phyloP scores from a whole-genome alignment of 2,797 vertebrate species.

The Distichodus sexfasciatus region DNA sequence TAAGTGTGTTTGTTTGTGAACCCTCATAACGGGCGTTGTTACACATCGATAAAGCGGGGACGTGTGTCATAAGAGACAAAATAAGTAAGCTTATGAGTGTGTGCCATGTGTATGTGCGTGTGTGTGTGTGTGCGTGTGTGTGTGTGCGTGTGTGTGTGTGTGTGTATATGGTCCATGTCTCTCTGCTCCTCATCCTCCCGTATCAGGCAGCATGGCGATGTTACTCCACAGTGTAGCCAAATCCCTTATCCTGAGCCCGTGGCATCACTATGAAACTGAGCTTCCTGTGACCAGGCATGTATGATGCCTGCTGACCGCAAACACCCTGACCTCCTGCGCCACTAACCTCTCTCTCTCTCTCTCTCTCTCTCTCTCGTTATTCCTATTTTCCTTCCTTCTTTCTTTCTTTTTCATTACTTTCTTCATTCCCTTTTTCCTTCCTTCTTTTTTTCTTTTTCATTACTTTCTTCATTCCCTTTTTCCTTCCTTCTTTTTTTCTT shows the following conservation, averaged over 20 bases:
- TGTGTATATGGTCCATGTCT: slow-evolving; percentile 7
- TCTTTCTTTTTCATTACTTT: background rate
- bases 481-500: background rate
- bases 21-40: too few relatives aligned
- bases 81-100: too few relatives aligned
- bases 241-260: slow-evolving; percentile 70
- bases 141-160: too few relatives aligned
- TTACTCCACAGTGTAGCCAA: slow-evolving; percentile 67
- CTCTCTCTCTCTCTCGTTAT: background rate
- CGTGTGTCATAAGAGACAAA: too few relatives aligned
- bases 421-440: background rate
- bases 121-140: background rate
- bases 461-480: background rate
- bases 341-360: slow-evolving; percentile 37
- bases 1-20: too few relatives aligned
- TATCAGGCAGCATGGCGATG: slow-evolving; percentile 74
- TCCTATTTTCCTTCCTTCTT: background rate
- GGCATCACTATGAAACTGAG: slow-evolving; percentile 71
- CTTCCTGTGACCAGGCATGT: slow-evolving; percentile 75
- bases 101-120: background rate
- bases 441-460: slow-evolving; percentile 10
- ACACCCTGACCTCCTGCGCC: slow-evolving; percentile 30
- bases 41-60: too few relatives aligned
- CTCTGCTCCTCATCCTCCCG: slow-evolving; percentile 19
- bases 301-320: slow-evolving; percentile 61